Evolutionary conservation across 2,888 invertebrate genomes (phyloP).

Genomic region (Drosophila mercatorum): DNA sequence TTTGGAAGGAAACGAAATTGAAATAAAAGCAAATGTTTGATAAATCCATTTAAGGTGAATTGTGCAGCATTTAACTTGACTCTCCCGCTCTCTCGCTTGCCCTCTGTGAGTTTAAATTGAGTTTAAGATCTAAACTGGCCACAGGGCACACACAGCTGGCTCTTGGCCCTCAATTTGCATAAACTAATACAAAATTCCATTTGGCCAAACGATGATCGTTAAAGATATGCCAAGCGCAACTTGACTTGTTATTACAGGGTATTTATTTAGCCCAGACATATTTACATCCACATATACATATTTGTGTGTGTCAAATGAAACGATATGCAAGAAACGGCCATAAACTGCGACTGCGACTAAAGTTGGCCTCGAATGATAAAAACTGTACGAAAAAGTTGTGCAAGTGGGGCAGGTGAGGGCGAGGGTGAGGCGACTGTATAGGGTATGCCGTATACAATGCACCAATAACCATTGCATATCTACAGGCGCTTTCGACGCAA

Average conservation of each 20-base stretch:
- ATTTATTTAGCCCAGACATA: slow-evolving; percentile 5
- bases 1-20: neutral
- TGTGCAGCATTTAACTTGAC: neutral
- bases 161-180: slow-evolving; percentile 42
- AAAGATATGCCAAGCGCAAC: slow-evolving; percentile 59
- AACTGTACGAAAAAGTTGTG: slow-evolving; percentile 19
- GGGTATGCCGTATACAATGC: slow-evolving; percentile 1
- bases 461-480: slow-evolving; percentile 12
- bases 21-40: neutral
- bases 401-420: slow-evolving; percentile 1
- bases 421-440: slow-evolving; percentile 3
- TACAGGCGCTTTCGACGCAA: slow-evolving; percentile 7
- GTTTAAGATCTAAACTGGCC: slow-evolving; percentile 22
- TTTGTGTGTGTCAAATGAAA: slow-evolving; percentile 11
- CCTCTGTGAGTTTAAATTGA: slow-evolving; percentile 10
- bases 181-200: slow-evolving; percentile 59
- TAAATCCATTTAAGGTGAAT: neutral
- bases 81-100: neutral
- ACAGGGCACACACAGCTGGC: slow-evolving; percentile 27
- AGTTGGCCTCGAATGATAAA: slow-evolving; percentile 30
- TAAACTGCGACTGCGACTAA: slow-evolving; percentile 40
- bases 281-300: neutral
- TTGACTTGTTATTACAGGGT: slow-evolving; percentile 15
- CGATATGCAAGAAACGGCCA: slow-evolving; percentile 22
- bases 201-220: slow-evolving; percentile 55